A percentile compares a stretch with the other conserved stretches of the same genome.
These are phyloP conservation scores for Bombus huntii DNA, from an alignment of 1,140 invertebrate species.

Conservation along the genomic window DNA sequence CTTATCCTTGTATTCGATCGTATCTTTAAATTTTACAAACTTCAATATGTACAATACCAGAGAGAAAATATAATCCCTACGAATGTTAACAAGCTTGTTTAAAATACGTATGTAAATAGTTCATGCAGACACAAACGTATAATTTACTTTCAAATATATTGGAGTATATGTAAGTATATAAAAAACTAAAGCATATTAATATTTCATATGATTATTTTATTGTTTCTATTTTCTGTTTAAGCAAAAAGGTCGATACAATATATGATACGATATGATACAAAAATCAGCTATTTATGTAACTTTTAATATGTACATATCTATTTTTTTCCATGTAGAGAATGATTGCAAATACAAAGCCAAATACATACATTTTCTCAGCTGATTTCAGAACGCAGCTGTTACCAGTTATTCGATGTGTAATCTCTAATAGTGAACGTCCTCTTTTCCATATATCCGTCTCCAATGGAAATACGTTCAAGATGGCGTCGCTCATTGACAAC, in stretches of 20 bases:
- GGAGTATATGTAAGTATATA: background rate
- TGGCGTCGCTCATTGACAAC: slow-evolving; percentile 90
- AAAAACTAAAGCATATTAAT: background rate
- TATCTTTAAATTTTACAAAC: background rate
- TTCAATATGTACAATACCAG: background rate
- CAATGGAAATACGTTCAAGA: slow-evolving; percentile 71
- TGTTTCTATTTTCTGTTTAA: background rate
- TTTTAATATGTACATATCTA: background rate
- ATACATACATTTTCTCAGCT: background rate
- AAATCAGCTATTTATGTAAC: background rate
- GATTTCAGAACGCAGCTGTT: slow-evolving; percentile 24
- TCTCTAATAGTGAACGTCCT: background rate
- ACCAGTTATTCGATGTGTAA: background rate
- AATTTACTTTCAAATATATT: background rate
- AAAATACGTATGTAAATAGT: no score
- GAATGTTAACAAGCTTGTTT: no score
- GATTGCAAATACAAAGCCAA: background rate
- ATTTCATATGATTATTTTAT: background rate
- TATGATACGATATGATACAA: background rate
- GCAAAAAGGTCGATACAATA: background rate
- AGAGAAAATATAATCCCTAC: no score
- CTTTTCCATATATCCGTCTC: slow-evolving; percentile 27
- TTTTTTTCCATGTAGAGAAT: no score
- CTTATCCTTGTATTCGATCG: background rate
- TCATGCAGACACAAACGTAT: background rate